phyloP scores from a whole-genome alignment of 2,113 vertebrate genomes.

The Propithecus coquereli region DNA sequence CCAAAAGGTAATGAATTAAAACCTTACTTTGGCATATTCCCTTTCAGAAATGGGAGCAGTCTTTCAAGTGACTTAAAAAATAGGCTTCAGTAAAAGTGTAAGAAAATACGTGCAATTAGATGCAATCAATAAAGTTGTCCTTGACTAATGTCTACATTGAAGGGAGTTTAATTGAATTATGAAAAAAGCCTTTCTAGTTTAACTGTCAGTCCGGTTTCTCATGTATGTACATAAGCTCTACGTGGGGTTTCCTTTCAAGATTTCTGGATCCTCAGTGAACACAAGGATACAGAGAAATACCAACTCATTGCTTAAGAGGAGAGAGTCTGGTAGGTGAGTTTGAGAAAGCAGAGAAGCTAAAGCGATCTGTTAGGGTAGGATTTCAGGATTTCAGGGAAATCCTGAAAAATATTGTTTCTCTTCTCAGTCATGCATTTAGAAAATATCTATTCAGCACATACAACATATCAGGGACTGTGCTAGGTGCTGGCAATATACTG shows the following conservation, averaged over 20 bases:
- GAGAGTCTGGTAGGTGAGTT: not conserved
- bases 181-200: conserved; percentile 81
- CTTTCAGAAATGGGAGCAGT: conserved; percentile 84
- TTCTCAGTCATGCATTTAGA: not conserved
- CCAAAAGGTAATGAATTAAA: conserved; percentile 89
- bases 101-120: conserved; percentile 86
- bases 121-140: conserved; percentile 84
- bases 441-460: not conserved
- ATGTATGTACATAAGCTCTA: conserved; percentile 55
- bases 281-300: not conserved
- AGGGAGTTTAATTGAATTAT: conserved; percentile 82
- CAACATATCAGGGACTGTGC: not conserved
- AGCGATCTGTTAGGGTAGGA: not conserved
- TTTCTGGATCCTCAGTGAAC: not conserved
- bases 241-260: not conserved
- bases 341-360: not conserved
- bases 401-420: not conserved
- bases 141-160: conserved; percentile 83
- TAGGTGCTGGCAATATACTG: not conserved
- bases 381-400: not conserved
- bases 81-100: conserved; percentile 80
- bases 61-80: conserved; percentile 84
- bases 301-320: not conserved
- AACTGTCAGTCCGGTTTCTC: conserved; percentile 80
- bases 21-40: conserved; percentile 81